phyloP scores from a whole-genome alignment of 2,797 vertebrate species.

The Aotus griseimembra region DNA sequence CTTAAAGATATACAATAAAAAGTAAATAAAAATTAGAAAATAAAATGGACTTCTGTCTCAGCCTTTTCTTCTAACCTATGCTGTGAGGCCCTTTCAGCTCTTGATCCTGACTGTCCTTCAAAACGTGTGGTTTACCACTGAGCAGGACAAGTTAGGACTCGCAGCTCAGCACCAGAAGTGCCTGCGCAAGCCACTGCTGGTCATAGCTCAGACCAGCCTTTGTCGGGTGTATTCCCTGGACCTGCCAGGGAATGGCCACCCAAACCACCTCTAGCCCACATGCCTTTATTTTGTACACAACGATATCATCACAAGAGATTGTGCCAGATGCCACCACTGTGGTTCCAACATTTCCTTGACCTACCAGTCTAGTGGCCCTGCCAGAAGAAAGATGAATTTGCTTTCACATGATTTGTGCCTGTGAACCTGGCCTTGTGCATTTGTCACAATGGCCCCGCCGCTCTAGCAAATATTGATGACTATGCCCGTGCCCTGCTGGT shows the following conservation, averaged over 20 bases:
- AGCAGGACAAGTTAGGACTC: background rate
- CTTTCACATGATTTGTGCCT: background rate
- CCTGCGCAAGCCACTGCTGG: too few relatives aligned
- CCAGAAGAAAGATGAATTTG: conserved; percentile 3
- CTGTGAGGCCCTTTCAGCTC: background rate
- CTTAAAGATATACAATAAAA: background rate
- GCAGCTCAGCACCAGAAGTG: background rate
- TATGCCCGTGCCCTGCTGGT: background rate
- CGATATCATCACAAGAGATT: background rate
- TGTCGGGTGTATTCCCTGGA: too few relatives aligned
- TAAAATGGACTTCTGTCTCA: background rate
- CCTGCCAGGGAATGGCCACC: background rate
- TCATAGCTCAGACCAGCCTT: background rate
- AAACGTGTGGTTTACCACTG: too few relatives aligned
- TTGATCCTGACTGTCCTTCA: background rate
- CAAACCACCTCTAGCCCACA: background rate
- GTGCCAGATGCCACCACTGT: background rate
- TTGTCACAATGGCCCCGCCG: background rate
- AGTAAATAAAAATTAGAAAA: background rate
- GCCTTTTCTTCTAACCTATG: background rate
- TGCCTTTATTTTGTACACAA: background rate
- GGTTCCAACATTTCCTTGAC: background rate
- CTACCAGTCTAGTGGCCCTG: background rate
- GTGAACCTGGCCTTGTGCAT: background rate
- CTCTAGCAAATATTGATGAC: background rate